phyloP scores from a whole-genome alignment of 2,797 vertebrate species.

The Chloroceryle amazona region DNA sequence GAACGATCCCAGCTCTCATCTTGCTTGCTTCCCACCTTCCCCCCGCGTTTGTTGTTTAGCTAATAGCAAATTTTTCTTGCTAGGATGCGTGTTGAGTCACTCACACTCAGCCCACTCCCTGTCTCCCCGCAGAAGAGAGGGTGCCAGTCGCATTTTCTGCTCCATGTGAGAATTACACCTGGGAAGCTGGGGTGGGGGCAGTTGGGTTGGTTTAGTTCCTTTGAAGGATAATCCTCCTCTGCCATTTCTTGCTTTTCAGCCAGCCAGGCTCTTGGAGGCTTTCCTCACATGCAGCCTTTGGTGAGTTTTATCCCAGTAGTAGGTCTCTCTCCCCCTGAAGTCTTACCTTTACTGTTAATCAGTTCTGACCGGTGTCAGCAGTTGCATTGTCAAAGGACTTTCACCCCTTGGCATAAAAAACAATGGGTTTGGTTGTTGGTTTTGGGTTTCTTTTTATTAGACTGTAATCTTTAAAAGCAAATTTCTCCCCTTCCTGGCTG shows the following conservation, averaged over 20 bases:
- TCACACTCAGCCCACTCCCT: background rate
- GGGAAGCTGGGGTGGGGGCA: background rate
- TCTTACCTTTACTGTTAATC: background rate
- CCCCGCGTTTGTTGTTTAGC: background rate
- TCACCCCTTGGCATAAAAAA: background rate
- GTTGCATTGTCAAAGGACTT: background rate
- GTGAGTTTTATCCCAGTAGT: background rate
- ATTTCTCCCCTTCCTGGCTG: background rate
- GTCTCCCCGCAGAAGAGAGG: background rate
- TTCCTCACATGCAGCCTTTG: background rate
- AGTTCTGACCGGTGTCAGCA: background rate
- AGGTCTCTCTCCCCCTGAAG: background rate
- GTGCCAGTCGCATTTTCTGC: background rate
- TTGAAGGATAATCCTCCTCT: background rate
- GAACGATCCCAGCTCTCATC: background rate
- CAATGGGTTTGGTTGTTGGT: too few species aligned
- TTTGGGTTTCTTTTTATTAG: background rate
- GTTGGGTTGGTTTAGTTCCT: background rate
- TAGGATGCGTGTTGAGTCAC: fast-evolving
- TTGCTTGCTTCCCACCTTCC: background rate
- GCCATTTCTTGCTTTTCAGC: background rate
- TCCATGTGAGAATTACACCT: background rate
- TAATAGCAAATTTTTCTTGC: background rate
- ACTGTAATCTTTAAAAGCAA: background rate
- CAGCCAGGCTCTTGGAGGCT: background rate